Base-by-base conservation (phyloP, 2,888 invertebrate genomes). In the Chaetogeoica ovagalla region DNA sequence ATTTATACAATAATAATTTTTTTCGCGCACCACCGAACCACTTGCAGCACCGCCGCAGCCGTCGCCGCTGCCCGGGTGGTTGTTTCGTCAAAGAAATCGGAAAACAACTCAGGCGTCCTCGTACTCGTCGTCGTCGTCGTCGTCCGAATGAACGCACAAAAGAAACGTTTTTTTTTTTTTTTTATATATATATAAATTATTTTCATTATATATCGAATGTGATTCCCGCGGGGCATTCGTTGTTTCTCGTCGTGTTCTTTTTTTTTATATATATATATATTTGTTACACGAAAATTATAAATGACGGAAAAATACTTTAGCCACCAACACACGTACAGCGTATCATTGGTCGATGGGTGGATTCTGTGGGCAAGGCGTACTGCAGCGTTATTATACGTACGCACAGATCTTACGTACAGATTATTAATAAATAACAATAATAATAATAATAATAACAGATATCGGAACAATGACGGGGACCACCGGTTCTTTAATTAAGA, bases 341-440 rank as follows among this genome's bases (percentile, higher is more conserved):
- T 75, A 75, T 69, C 77, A 79, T 79, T 79, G 77, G 77, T 62
- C 70, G 77, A 79, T 79, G 77, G 77, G 77, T 62, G 77, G 70
- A 79, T 70, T 79, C 60, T 70, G 62, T 79, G 77, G 77, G 77
- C 77, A 77, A 77, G 77, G 77, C 30, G 30, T 30, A 30, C 77
- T 37, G 74, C 7, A 21, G 8, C 15, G 52, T 30, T 30, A 30
- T 30, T 30, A 30, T 30, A 30, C 73, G 63, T 15, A 6, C 9
- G 30, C 62, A 23, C 62, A 79, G 77, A 79, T 79, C 62, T 1
- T 30, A 30, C 30, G 30, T 30, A 30, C 4, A 30, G 69, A 70
- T 70, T 70, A 79, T 79, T 79, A 70, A 79, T 79, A 79, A 79
- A 79, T 79, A 79, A 79, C 63, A 79, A 79, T 79, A 77, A 77